Evolutionary conservation across 2,797 vertebrate species (phyloP), one percentile per base, ranked within the genome.

Genomic region (Calcarius lapponicus): DNA sequence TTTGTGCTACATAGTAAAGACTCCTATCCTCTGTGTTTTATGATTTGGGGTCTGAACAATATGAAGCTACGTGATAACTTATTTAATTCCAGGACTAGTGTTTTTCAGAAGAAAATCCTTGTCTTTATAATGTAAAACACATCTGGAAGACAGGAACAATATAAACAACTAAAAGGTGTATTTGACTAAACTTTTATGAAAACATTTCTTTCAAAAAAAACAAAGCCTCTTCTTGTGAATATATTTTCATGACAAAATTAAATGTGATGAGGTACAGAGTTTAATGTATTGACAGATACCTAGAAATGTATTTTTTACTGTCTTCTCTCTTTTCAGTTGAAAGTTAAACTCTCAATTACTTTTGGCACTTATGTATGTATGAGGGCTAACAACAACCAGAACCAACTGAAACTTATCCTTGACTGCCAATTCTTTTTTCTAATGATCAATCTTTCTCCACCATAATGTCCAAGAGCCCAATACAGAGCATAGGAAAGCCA

Each of bases 191-290:
- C 7, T 24, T 75, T 24, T 38, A 58, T 64, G 10, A 51, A 31
- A 89, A 40, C 1, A 38, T 3, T 51, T 25, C 2, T 83, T 82
- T 71, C 3, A 24, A 42, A 80, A 61, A 6, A 18, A 24, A 1
- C 17, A 45, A 45, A 7, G 2, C 3, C 0, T 38, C 48, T 76
- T 81, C 32, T 62, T 53, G 11, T 62, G 11, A n/a, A 29, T 47
- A 3, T 36, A 11, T 79, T 84, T 81, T 74, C 15, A 43, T 12
- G 1, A 66, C 7, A 62, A 83, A 71, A 83, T 70, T 34, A 53
- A 38, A 42, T 24, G 26, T 58, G 5, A 36, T 14, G 38, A 0
- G 4, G 1, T 45, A 62, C 1, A 6, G 6, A 86, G 7, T 42
- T 70, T 62, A 70, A 10, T 43, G 5, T 22, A 24, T 20, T 56